phyloP scores from a whole-genome alignment of 1,140 invertebrate species.

The Magallana ariakensis region DNA sequence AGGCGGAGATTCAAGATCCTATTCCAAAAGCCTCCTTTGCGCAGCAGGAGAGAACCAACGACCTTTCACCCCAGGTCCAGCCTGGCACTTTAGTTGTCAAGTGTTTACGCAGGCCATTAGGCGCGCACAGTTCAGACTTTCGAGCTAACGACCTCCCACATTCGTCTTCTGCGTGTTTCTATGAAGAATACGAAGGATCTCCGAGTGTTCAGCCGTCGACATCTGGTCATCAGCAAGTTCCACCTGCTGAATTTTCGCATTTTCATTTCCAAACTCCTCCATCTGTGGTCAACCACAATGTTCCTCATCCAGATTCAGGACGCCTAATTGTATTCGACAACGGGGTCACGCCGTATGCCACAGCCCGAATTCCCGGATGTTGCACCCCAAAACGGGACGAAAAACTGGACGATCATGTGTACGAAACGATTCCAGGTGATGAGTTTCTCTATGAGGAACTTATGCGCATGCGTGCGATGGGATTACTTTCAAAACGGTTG shows the following conservation, averaged over 20 bases:
- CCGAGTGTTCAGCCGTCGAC: neutral
- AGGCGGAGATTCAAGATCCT: constrained; percentile 20
- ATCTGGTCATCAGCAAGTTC: constrained; percentile 10
- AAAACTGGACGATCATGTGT: constrained; percentile 64
- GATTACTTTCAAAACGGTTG: constrained; percentile 57
- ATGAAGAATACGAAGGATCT: constrained; percentile 23
- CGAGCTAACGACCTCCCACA: constrained; percentile 15
- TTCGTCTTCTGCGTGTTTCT: constrained; percentile 7
- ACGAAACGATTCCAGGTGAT: constrained; percentile 71
- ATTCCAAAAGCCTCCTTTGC: neutral
- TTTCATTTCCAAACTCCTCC: neutral
- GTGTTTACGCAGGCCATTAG: constrained; percentile 62
- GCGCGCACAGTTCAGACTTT: constrained; percentile 50
- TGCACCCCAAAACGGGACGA: constrained; percentile 54
- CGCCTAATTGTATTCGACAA: neutral
- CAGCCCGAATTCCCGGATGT: constrained; percentile 51
- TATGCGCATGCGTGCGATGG: constrained; percentile 58
- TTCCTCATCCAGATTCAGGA: constrained; percentile 4
- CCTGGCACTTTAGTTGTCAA: constrained; percentile 48
- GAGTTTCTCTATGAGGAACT: constrained; percentile 67
- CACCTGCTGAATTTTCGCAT: constrained; percentile 21
- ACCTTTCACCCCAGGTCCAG: constrained; percentile 23
- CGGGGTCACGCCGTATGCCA: constrained; percentile 54
- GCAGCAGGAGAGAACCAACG: constrained; percentile 16
- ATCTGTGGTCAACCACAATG: constrained; percentile 38